A percentile compares a stretch with the other conserved stretches of the same genome.
phyloP scores from a whole-genome alignment of 2,113 vertebrate species.

The Aix galericulata region DNA sequence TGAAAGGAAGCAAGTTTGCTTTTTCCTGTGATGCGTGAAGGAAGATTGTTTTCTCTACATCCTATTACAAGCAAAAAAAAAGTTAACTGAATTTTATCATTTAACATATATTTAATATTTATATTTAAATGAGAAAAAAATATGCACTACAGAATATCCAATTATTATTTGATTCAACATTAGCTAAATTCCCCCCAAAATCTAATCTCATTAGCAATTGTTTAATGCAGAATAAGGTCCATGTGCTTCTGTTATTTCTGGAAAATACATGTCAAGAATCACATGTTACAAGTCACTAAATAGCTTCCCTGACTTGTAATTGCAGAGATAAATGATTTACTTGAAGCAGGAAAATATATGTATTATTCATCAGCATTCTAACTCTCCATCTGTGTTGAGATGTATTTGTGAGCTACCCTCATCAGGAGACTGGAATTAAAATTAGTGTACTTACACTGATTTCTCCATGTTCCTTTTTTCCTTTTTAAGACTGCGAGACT shows the following conservation, averaged over 20 bases:
- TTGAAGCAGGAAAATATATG: constrained; percentile 26
- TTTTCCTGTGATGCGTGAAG: neutral
- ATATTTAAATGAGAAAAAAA: neutral
- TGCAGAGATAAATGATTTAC: constrained; percentile 17
- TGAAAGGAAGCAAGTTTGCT: neutral
- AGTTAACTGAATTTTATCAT: neutral
- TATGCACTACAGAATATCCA: neutral
- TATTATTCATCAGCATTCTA: constrained; percentile 45
- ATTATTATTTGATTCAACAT: neutral
- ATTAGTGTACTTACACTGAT: constrained; percentile 2
- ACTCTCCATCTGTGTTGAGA: constrained; percentile 14
- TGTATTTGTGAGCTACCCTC: neutral
- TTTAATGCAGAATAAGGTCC: constrained; percentile 3
- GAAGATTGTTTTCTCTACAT: neutral
- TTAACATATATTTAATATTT: neutral
- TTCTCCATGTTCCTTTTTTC: constrained; percentile 6
- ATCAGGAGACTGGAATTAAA: constrained; percentile 3
- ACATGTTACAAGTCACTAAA: neutral
- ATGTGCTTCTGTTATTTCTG: neutral
- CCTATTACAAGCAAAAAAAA: neutral
- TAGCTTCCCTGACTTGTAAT: constrained; percentile 37
- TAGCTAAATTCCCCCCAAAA: constrained; percentile 29
- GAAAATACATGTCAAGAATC: neutral
- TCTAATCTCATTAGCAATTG: constrained; percentile 36
- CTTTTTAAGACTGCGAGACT: neutral